A percentile compares a stretch with the other conserved stretches of the same genome.
Evolutionary conservation across 1,140 invertebrate genomes (phyloP).

Genomic region (Atta colombica): DNA sequence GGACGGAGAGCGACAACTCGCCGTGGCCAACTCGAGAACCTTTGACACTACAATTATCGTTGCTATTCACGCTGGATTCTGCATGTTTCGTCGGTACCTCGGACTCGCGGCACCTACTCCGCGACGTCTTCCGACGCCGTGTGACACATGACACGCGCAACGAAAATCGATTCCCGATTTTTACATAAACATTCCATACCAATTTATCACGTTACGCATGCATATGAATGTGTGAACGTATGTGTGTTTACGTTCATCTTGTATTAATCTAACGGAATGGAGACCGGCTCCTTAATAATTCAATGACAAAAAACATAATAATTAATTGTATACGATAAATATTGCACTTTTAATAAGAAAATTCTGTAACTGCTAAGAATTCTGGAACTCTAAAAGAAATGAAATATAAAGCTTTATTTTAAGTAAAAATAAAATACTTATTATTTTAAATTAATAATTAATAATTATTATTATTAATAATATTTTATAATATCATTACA

Average conservation of each 20-base stretch:
- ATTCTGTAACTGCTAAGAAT: background rate
- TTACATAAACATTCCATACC: constrained; percentile 11
- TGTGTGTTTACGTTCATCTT: background rate
- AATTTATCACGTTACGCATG: background rate
- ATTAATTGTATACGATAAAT: background rate
- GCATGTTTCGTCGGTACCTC: constrained; percentile 16
- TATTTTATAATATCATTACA: no score
- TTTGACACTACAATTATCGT: constrained; percentile 63
- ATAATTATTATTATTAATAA: no score
- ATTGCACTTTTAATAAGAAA: constrained; percentile 39
- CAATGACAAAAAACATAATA: background rate
- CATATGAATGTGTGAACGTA: background rate
- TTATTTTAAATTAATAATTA: no score
- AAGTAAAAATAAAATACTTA: background rate
- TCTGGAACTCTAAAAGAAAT: background rate
- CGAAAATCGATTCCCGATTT: constrained; percentile 40
- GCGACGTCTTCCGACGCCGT: background rate
- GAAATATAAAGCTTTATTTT: background rate
- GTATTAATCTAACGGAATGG: background rate
- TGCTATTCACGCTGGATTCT: constrained; percentile 28
- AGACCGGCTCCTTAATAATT: constrained; percentile 38
- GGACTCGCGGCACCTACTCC: background rate
- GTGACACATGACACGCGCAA: constrained; percentile 28
- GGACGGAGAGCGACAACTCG: constrained; percentile 12
- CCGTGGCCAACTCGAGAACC: constrained; percentile 21